Percentiles rank a stretch among this genome's conserved stretches.
These are phyloP conservation scores for Cochlearius cochlearius DNA, from an alignment of 2,113 vertebrate species.

Conservation along the genomic window DNA sequence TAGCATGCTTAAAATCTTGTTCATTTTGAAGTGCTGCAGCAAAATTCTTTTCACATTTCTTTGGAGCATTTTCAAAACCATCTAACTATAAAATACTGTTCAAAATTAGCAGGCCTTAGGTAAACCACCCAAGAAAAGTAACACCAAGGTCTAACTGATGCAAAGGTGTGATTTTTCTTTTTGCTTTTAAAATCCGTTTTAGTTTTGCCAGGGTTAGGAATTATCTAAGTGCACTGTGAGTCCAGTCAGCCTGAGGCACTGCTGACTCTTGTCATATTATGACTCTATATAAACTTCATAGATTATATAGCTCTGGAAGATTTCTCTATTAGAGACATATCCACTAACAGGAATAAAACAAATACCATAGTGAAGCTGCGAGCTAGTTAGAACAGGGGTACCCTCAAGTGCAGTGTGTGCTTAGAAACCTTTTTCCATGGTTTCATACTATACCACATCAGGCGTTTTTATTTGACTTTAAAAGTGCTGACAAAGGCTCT, in stretches of 20 bases:
- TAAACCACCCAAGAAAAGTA: conserved; percentile 47
- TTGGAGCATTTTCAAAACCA: conserved; percentile 70
- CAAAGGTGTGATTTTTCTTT: neutral
- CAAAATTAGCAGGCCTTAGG: conserved; percentile 36
- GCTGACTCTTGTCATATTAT: conserved; percentile 27
- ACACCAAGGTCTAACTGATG: conserved; percentile 13
- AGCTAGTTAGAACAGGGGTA: conserved; percentile 44
- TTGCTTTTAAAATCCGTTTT: conserved; percentile 19
- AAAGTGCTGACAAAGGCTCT: conserved; percentile 24
- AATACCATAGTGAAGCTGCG: conserved; percentile 45
- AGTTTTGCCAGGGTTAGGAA: conserved; percentile 25
- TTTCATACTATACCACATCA: neutral
- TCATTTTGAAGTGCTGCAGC: conserved; percentile 61
- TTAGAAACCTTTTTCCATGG: neutral
- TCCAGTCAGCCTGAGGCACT: neutral
- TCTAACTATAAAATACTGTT: conserved; percentile 55
- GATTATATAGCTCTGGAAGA: conserved; percentile 5
- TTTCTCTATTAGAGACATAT: conserved; percentile 29
- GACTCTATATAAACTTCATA: conserved; percentile 20
- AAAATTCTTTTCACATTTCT: conserved; percentile 74
- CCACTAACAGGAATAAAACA: conserved; percentile 1
- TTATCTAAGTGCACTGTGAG: conserved; percentile 32
- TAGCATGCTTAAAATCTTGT: conserved; percentile 38
- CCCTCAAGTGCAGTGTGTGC: conserved; percentile 46
- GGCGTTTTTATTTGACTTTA: neutral